Evolutionary conservation across 2,888 invertebrate species (phyloP), one percentile per base, ranked within the genome.

Genomic region (Exocentrus adspersus): DNA sequence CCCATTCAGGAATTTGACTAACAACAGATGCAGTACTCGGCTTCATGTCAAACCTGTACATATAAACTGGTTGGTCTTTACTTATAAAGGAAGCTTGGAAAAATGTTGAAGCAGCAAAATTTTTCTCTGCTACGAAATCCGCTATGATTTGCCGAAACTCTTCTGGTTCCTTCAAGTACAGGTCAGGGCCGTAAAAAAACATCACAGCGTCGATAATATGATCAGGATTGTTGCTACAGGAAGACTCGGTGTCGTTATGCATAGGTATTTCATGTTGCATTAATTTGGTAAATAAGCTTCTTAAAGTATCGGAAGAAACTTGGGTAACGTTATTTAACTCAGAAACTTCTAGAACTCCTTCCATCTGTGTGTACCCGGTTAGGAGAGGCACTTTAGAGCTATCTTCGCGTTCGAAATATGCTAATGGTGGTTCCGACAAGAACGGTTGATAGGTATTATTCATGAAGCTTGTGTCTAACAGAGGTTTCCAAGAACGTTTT

Each of bases 41-140:
- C 70, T 91, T 90, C 72, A 88, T 84, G 80, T 93, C 93, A 77
- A 93, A 93, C 71, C 93, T 85, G 77, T 93, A 93, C 1, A 90
- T 84, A 75, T 87, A 93, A 1, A 91, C 88, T 2, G 87, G 85
- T 57, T 85, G 84, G 10, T 75, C 70, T 71, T 84, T 86, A 66
- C 90, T 88, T 19, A 92, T 80, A 75, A 87, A 86, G 42, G 86
- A 87, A 0, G 92, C 91, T 32, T 92, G 82, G 63, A 89, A 84
- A 74, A 89, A 89, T 14, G 91, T 86, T 0, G 92, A 90, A 0
- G 92, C 87, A 12, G 89, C 89, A 73, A 90, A 92, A 59, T 79
- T 78, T 81, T 90, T 90, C 72, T 94, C 93, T 0, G 91, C 92
- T 69, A 89, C 88, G 75, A 92, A 88, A 77, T 90, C 89, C 42